Percentiles rank a stretch among this genome's conserved stretches.
These are phyloP conservation scores for Andrena bucephala DNA, from an alignment of 2,888 invertebrate species.

Conservation along the genomic window DNA sequence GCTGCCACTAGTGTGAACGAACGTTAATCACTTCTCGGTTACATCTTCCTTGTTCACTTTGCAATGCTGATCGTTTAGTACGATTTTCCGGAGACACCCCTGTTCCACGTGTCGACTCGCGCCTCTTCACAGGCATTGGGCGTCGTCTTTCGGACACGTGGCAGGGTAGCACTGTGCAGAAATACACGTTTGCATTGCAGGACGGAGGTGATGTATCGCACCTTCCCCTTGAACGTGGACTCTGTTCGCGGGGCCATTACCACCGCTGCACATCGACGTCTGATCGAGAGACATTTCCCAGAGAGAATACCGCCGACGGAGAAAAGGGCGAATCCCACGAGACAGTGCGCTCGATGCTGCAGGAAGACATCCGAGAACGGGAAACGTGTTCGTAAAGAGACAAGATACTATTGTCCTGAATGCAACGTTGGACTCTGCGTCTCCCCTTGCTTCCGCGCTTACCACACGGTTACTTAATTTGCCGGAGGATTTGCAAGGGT, in stretches of 20 bases:
- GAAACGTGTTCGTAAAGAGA: constrained; percentile 35
- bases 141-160: not conserved
- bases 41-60: not conserved
- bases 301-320: constrained; percentile 37
- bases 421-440: constrained; percentile 43
- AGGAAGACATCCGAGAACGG: constrained; percentile 18
- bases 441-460: constrained; percentile 17
- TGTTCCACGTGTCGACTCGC: not conserved
- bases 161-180: constrained; percentile 4
- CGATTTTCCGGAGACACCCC: not conserved
- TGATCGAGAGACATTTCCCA: constrained; percentile 38
- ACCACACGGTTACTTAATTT: constrained; percentile 11
- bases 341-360: constrained; percentile 30
- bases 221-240: not conserved
- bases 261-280: constrained; percentile 6
- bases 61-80: no score
- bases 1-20: not conserved
- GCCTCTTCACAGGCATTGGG: not conserved
- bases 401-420: constrained; percentile 40
- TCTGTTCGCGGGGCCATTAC: not conserved
- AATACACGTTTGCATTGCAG: constrained; percentile 29
- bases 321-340: constrained; percentile 37
- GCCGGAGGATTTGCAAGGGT: no score
- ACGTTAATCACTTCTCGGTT: constrained; percentile 23
- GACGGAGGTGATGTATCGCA: constrained; percentile 10